Percentiles rank a stretch among this genome's conserved stretches.
phyloP scores from a whole-genome alignment of 2,113 vertebrate genomes.

The Elachura formosa region DNA sequence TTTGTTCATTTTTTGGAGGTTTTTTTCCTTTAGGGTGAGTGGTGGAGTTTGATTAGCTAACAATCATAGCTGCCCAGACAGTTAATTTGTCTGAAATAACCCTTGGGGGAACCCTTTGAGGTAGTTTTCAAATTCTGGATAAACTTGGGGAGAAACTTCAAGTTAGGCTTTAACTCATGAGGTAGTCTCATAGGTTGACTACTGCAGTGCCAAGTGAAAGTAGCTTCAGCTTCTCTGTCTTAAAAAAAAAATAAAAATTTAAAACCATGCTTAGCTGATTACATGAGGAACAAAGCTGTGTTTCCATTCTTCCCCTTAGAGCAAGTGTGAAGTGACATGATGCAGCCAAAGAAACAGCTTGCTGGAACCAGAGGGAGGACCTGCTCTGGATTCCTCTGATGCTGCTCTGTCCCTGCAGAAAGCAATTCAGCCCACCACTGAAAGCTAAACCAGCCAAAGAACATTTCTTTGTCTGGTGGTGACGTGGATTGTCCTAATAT shows the following conservation, averaged over 20 bases:
- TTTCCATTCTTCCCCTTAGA: neutral
- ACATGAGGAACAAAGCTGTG: neutral
- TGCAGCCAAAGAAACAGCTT: neutral
- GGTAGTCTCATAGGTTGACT: neutral
- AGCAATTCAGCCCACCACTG: neutral
- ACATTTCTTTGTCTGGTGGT: neutral
- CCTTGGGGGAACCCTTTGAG: neutral
- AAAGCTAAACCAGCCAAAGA: neutral
- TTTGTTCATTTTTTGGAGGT: accelerated
- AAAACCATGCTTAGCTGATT: neutral
- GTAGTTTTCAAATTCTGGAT: neutral
- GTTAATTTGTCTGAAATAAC: neutral
- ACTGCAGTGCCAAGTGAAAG: neutral
- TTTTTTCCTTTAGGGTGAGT: neutral
- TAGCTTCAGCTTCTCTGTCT: neutral
- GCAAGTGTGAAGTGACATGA: neutral
- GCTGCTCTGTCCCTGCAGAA: neutral
- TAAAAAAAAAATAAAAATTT: neutral
- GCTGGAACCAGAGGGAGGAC: neutral
- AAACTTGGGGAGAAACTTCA: neutral
- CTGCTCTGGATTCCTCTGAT: neutral
- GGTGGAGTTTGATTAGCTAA: neutral
- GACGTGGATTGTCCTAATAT: accelerated
- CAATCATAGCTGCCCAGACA: accelerated
- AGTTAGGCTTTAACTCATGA: neutral